Conservation (phyloP, 2,113 vertebrate species). For the Spea multiplicata region DNA sequence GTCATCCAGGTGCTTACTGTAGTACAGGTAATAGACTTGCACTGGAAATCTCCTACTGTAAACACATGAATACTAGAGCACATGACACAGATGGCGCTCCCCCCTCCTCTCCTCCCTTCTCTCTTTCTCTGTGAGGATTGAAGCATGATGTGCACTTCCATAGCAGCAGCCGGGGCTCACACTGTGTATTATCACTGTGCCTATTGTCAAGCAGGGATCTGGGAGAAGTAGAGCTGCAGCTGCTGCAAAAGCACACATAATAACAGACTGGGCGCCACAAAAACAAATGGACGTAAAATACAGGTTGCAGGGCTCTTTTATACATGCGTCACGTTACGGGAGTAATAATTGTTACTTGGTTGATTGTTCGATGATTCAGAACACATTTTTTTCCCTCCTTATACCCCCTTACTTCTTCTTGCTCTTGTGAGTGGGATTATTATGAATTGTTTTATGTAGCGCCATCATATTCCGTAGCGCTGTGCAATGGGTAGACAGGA, state of each 20-base stretch:
- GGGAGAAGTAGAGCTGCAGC: slow-evolving; percentile 10
- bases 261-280: neutral
- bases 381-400: too few species aligned
- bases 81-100: slow-evolving; percentile 17
- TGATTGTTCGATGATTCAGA: too few species aligned
- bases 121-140: neutral
- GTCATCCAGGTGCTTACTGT: slow-evolving; percentile 62
- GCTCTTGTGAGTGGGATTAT: too few species aligned
- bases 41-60: slow-evolving; percentile 17
- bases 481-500: too few species aligned
- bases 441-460: too few species aligned
- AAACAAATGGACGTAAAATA: too few species aligned
- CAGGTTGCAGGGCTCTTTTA: too few species aligned
- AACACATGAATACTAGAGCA: slow-evolving; percentile 20
- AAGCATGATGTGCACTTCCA: neutral
- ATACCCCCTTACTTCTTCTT: too few species aligned
- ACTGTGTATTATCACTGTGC: slow-evolving; percentile 1
- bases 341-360: too few species aligned
- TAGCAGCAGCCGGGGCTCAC: slow-evolving; percentile 3
- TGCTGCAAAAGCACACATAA: slow-evolving; percentile 4
- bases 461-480: too few species aligned
- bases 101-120: neutral
- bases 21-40: slow-evolving; percentile 51
- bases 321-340: too few species aligned
- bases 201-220: neutral